Base-by-base conservation (phyloP, 2,888 invertebrate species). In the Noctua janthina region DNA sequence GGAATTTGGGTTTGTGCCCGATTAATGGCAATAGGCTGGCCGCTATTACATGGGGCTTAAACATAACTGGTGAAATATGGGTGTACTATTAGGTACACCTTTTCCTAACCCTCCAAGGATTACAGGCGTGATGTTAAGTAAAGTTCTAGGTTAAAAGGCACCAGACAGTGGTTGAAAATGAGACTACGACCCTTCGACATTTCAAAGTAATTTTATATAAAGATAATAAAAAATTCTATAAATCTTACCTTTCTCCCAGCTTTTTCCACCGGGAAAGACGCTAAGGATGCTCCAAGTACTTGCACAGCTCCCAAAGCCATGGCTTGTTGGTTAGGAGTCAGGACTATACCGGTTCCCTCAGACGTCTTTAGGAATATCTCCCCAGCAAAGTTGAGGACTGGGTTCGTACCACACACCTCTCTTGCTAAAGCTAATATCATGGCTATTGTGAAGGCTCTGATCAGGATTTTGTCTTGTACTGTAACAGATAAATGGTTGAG, bases 241-340 rank as follows among this genome's bases (percentile, higher is more conserved):
- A 35, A 54, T n/a, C 76, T 77, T 79, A 96, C 96, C 94, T 96
- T 96, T 62, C 96, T 91, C 0, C 96, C 96, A 73, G 94, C 91
- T 76, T 92, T 95, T 76, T 96, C 96, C 1, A 96, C 94, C 0
- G 95, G 81, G 13, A 94, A 92, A 0, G 96, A 95, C 0, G 94
- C 96, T 2, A 96, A 69, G 0, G 92, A 79, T 0, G 96, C 95
- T 0, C 96, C 96, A 0, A 92, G 84, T 0, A 96, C 95, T 78
- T 96, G 96, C 0, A 96, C 95, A 0, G 91, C 92, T 5, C 96
- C 96, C 20, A 96, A 90, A 91, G 95, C 89, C 95, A 96, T 96
- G 0, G 96, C 96, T 74, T 96, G 96, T 84, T 96, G 95, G 84
- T 96, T 96, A 0, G 96, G 94, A 51, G 94, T 94, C 29, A 96